Base-by-base conservation (phyloP, 2,888 invertebrate genomes). In the Amphipoea lucens region DNA sequence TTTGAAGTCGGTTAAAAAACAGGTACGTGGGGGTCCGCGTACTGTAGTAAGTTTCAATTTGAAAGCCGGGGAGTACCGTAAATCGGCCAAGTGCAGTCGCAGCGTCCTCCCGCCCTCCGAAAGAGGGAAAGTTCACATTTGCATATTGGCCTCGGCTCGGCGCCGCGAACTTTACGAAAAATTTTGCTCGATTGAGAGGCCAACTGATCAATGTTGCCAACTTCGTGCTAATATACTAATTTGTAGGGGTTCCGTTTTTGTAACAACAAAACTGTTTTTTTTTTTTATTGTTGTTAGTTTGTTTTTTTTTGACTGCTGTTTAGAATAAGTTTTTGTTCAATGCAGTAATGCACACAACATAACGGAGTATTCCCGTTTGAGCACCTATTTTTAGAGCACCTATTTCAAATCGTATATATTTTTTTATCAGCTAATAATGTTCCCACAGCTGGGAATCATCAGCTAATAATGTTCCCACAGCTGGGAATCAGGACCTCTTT, bases 71-170 rank as follows among this genome's bases (percentile, higher is more conserved):
- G 89, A 90, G 92, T 65, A 90, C 91, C 90, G 94, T 95, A 96
- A 96, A 96, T 96, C 96, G 95, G 95, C 95, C 96, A 95, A 96
- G 96, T 95, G 95, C 96, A 96, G 88, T 90, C 87, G 89, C 87
- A 88, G 89, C 89, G 82, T 82, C 88, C 90, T 84, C 83, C 87
- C 88, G 88, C 87, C 87, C 88, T 87, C 86, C 76, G 81, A 92
- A 93, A 94, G 93, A 95, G 95, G 94, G 96, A 96, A 96, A 96
- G 96, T 96, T 92, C 91, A 92, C 94, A 96, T 96, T 96, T 95
- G 94, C 96, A 96, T 96, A 94, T 94, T 92, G 93, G 92, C 93
- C 92, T 84, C 82, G 63, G 74, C 73, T 79, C 90, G 78, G 84
- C 90, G 89, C 86, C 89, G 89, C 86, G 83, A 91, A 92, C 91